Evolutionary conservation across 2,113 vertebrate species (phyloP).

Genomic region (Theropithecus gelada): DNA sequence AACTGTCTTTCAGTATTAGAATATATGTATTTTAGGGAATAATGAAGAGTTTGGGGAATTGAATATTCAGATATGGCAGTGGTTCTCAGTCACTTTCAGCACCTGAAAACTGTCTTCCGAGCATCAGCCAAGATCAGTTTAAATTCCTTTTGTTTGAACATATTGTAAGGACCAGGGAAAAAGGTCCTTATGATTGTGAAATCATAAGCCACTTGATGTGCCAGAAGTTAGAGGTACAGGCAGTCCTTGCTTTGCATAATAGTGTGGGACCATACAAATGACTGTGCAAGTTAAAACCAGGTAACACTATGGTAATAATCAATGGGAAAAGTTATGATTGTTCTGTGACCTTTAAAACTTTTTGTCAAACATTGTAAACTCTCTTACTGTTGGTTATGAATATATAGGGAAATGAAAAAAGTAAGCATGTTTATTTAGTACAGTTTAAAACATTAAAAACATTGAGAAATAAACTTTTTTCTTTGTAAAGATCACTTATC

Average conservation of each 20-base stretch:
- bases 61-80: not conserved
- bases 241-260: not conserved
- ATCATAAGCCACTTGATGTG: not conserved
- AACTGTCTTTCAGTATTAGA: not conserved
- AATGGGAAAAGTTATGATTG: not conserved
- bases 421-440: not conserved
- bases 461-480: not conserved
- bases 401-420: constrained; percentile 20
- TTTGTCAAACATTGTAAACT: not conserved
- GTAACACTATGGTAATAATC: not conserved
- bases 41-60: constrained; percentile 1
- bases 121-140: not conserved
- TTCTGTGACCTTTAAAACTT: constrained; percentile 33
- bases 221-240: not conserved
- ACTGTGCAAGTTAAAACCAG: not conserved
- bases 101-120: constrained; percentile 38
- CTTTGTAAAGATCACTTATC: not conserved
- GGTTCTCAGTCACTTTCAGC: constrained; percentile 1
- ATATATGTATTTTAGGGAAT: not conserved
- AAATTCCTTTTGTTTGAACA: constrained; percentile 34
- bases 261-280: not conserved
- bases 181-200: not conserved
- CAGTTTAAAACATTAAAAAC: not conserved
- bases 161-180: not conserved
- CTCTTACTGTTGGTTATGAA: constrained; percentile 16